Base-by-base conservation (phyloP, 2,113 vertebrate species). In the Apodemus speciosus region DNA sequence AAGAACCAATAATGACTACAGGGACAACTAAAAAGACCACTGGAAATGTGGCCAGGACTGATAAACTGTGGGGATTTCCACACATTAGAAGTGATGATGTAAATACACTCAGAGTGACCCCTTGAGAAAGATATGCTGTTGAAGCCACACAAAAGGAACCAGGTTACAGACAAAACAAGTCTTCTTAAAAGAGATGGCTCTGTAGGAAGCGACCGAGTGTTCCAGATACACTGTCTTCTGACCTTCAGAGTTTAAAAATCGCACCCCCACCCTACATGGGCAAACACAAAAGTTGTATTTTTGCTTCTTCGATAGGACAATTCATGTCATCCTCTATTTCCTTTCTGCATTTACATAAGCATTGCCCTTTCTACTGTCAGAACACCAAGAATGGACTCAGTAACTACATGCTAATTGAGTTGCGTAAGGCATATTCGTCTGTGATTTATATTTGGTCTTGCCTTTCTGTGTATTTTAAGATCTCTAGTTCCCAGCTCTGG, bases 91-190 rank as follows among this genome's bases (percentile, higher is more conserved):
- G 66, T 25, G 71, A 87, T 30, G 10, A 32, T 18, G 0, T 85
- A 60, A 84, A 66, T 64, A 13, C 38, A 66, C 75, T 32, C 16
- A 20, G 69, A 51, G 58, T 84, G 62, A 38, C 23, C n/a, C 32
- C 49, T 91, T 71, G 79, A 62, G 62, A 94, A 80, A 69, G 85
- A 80, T 51, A 89, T 46, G 7, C 32, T 16, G 27, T 88, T 88
- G 72, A 83, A 85, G 40, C 30, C 25, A 43, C 62, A 81, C 27
- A 49, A 46, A 69, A 49, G 32, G 30, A 87, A 53, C 9, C 5
- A 20, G 11, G 35, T 68, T 7, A 2, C 21, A 49, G 25, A 84
- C 14, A 25, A 40, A 76, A 49, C 32, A 30, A 86, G 35, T n/a
- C 8, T 58, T 80, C 35, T 53, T 30, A 30, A 80, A 79, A 35